Percentiles rank a stretch among this genome's conserved stretches.
Evolutionary conservation across 2,797 vertebrate species (phyloP).

Genomic region (Pantherophis vulpinus): DNA sequence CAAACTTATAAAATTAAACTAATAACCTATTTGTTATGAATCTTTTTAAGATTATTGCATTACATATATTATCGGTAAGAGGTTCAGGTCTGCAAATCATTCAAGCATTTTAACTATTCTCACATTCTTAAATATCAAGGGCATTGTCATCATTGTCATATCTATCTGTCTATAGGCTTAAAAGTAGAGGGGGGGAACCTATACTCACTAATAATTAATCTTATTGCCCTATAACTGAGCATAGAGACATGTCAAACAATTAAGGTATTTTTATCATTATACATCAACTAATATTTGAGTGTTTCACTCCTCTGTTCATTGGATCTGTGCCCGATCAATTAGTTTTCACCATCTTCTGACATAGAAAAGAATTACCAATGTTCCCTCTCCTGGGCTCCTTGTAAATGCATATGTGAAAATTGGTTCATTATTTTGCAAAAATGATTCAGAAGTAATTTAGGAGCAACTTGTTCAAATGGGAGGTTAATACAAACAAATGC

Average conservation of each 20-base stretch:
- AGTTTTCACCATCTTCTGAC: not conserved
- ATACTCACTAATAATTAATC: not conserved
- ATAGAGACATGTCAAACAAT: not conserved
- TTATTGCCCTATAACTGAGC: not conserved
- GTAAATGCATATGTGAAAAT: not conserved
- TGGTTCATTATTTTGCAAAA: not conserved
- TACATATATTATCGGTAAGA: not conserved
- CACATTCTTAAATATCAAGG: not conserved
- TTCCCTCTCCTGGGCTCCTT: not conserved
- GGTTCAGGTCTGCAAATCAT: not conserved
- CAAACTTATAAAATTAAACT: not conserved
- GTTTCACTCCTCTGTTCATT: not conserved
- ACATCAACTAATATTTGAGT: not conserved
- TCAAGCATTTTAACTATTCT: not conserved
- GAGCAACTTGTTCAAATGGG: not conserved
- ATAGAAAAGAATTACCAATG: not conserved
- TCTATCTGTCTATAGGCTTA: not conserved
- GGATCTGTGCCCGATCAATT: not conserved
- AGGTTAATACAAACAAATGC: not conserved
- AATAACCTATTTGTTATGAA: not conserved
- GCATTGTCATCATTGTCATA: not conserved
- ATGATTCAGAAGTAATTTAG: not conserved
- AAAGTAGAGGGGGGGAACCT: not conserved
- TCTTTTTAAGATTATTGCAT: not conserved
- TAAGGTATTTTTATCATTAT: not conserved